Base-by-base conservation (phyloP, 2,113 vertebrate genomes). In the Coryphaenoides rupestris region DNA sequence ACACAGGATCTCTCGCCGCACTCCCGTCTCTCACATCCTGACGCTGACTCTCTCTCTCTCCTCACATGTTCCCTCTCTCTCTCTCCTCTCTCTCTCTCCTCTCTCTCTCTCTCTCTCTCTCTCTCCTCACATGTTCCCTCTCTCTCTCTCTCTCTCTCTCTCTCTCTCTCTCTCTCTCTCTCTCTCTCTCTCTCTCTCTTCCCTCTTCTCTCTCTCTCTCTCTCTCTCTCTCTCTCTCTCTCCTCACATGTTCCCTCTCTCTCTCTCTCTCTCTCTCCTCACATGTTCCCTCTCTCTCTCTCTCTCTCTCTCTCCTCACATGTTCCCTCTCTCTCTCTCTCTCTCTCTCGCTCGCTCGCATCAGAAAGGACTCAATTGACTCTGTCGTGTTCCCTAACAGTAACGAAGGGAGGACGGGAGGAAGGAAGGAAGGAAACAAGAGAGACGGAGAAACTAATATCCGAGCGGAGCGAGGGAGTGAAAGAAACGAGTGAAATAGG, bases 1-100 rank as follows among this genome's bases (percentile, higher is more conserved):
- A 3, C 3, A 26, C 24, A 3, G 24, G 24, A 26, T 26, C 24
- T 6, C n/a, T n/a, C n/a, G n/a, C 24, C 24, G 6, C 24, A 26
- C 3, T 26, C 24, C n/a, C 24, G 6, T 26, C 6, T 26, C 24
- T 26, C 24, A n/a, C 6, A 4, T 19, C 65, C 69, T 70, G 68
- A 58, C 50, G 63, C 53, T n/a, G 59, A 59, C 68, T 60, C 61
- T 45, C 21, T 45, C 19, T 26, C 3, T 26, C 15, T 47, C 46
- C 10, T 16, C 46, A 47, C 10, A 16, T 12, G 12, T 47, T n/a
- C n/a, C n/a, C n/a, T n/a, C n/a, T 45, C 40, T 13, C 40, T 45
- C 13, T 13, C 40, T 45, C 13, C 40, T 13, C 13, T 45, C 40
- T 45, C 13, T 45, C 40, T 45, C 13, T 45, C 40, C n/a, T 45